Evolutionary conservation across 2,797 vertebrate genomes (phyloP).

Genomic region (Falco peregrinus): DNA sequence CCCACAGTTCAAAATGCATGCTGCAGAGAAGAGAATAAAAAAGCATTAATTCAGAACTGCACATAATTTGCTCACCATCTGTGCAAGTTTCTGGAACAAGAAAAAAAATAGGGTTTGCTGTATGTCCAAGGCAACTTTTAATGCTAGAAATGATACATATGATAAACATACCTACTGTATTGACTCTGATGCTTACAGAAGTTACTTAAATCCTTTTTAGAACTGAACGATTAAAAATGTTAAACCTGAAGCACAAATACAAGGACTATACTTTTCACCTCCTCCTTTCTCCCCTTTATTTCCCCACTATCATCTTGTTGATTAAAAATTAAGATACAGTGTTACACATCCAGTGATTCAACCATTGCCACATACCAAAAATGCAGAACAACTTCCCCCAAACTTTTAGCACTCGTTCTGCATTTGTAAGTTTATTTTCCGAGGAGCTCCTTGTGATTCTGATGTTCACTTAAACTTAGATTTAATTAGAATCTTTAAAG

Average conservation of each 20-base stretch:
- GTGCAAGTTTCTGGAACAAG: not conserved
- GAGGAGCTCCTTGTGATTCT: not conserved
- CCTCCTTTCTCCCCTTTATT: not conserved
- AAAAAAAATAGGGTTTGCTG: not conserved
- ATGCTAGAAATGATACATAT: not conserved
- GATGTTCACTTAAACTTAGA: not conserved
- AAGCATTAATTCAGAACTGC: not conserved
- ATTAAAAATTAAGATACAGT: not conserved
- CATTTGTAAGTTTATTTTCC: not conserved
- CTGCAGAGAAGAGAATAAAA: conserved; percentile 6
- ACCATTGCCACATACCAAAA: not conserved
- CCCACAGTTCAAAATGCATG: not conserved
- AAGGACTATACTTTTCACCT: not conserved
- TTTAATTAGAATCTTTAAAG: not conserved
- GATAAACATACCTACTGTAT: not conserved
- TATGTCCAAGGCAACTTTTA: not conserved
- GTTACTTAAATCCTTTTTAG: not conserved
- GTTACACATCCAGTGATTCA: not conserved
- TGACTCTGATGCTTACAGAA: not conserved
- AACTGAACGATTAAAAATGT: not conserved
- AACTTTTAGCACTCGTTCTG: not conserved
- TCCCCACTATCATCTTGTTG: not conserved
- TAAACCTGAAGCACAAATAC: not conserved
- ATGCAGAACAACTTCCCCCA: not conserved
- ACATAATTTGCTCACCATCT: conserved; percentile 38